Base-by-base conservation (phyloP, 1,140 invertebrate genomes). In the Acromyrmex charruanus region DNA sequence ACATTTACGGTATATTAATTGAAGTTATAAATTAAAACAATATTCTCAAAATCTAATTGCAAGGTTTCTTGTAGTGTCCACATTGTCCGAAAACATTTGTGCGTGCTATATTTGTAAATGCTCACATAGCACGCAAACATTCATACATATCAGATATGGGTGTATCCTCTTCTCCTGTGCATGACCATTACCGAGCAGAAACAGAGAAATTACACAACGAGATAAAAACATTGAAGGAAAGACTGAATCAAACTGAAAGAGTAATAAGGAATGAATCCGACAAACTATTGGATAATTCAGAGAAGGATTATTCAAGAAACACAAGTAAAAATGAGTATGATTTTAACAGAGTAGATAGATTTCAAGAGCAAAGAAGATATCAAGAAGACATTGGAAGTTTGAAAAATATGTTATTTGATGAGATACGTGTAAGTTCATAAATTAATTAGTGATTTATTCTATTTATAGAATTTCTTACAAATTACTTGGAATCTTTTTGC, bases 171-270 rank as follows among this genome's bases (percentile, higher is more conserved):
- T 93, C 92, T 25, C 92, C 94, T 21, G 87, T 89, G 16, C 93
- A 95, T 12, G 93, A 95, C 21, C 91, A 94, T 68, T 95, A 95
- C 77, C 93, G 94, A 85, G 90, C 85, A n/a, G 95, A 96, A 89
- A 95, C 96, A 3, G 96, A 96, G 88, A 96, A 95, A 93, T 89
- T 96, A 6, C 94, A 96, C 21, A 94, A 94, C 51, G 96, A 96
- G 89, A 96, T 96, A 77, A 96, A 96, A 91, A 95, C 95, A 63
- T 88, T 96, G 10, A 96, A 96, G 89, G 96, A 96, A 87, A 94
- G 96, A 86, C 79, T 96, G 0, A 96, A 96, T 91, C 94, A 94
- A 86, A 96, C 96, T 91, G 95, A 97, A 92, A 95, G 95, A 92
- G 85, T 96, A 89, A 95, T 95, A 93, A 86, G 89, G 55, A 95